phyloP scores from a whole-genome alignment of 2,797 vertebrate species.

The Liparis tanakae region DNA sequence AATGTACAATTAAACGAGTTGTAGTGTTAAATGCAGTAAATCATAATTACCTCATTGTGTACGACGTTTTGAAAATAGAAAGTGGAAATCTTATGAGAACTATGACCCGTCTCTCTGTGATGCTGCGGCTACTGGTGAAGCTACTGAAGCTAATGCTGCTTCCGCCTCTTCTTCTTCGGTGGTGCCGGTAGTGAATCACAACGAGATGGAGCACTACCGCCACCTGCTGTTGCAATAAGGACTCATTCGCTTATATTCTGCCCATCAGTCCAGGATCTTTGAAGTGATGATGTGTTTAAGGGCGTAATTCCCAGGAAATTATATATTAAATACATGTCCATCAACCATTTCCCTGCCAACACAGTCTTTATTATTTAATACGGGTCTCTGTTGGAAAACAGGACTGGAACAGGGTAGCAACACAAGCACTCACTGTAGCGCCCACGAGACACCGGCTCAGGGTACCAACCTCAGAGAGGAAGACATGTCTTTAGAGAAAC shows the following conservation, averaged over 20 bases:
- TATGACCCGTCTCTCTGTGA: not conserved
- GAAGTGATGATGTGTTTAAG: no score
- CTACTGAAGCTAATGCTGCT: not conserved
- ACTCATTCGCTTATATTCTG: no score
- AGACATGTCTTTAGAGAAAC: not conserved
- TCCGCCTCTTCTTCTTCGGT: not conserved
- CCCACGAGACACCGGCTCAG: no score
- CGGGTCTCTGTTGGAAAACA: no score
- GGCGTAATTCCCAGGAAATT: no score
- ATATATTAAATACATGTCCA: no score
- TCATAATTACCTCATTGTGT: conserved; percentile 83
- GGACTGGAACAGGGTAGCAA: no score
- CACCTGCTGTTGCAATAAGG: not conserved
- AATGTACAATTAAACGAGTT: rapidly evolving
- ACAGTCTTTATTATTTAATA: no score
- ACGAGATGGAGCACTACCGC: not conserved
- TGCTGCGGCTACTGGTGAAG: not conserved
- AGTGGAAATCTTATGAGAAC: conserved; percentile 28
- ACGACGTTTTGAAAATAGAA: conserved; percentile 82
- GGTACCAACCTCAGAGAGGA: no score
- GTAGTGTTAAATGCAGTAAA: rapidly evolving
- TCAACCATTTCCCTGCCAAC: no score
- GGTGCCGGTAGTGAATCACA: not conserved
- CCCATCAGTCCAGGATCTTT: no score
- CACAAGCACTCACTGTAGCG: no score